Base-by-base conservation (phyloP, 1,140 invertebrate species). In the Drosophila subobscura region DNA sequence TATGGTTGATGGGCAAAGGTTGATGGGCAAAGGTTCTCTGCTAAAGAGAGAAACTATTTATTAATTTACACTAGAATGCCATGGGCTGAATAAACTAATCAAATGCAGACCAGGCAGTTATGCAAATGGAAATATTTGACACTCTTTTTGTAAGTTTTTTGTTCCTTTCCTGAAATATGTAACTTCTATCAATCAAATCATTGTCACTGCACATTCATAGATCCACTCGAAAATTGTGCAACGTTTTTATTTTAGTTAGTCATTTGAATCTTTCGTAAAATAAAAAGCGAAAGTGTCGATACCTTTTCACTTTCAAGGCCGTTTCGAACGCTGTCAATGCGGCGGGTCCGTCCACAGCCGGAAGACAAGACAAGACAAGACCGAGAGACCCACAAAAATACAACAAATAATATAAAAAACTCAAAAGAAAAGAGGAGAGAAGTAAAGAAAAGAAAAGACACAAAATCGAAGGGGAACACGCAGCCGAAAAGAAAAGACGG, bases 301-400 rank as follows among this genome's bases (percentile, higher is more conserved):
- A 91, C 89, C 81, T 84, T 91, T 91, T 91, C 89, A 89, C 89
- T 91, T 91, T 91, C 90, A 83, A 89, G 78, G 79, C 79, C 79
- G 77, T 70, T 70, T 70, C 66, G 63, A 70, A 42, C 49, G 54
- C 56, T 83, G 78, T 78, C 79, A 74, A 70, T 74, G 55, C 20
- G 46, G 55, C 20, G 46, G 16, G 45, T 55, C 72, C 33, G 45
- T 55, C 72, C 33, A 49, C 46, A 27, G 45, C 55, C 49, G 25
- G 63, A 58, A 51, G 46, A 23, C 16, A 20, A 20, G 16, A 20
- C 42, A 53, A 51, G 46, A 23, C 42, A 53, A 50, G 52, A 66
- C 27, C 40, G 25, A 72, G 59, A 51, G 16, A 50, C 5, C 37
- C 22, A 55, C 14, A 66, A 40, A 60, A 51, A 58, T 20, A 20